A percentile compares a stretch with the other conserved stretches of the same genome.
Evolutionary conservation across 2,113 vertebrate species (phyloP).

Genomic region (Tupaia chinensis): DNA sequence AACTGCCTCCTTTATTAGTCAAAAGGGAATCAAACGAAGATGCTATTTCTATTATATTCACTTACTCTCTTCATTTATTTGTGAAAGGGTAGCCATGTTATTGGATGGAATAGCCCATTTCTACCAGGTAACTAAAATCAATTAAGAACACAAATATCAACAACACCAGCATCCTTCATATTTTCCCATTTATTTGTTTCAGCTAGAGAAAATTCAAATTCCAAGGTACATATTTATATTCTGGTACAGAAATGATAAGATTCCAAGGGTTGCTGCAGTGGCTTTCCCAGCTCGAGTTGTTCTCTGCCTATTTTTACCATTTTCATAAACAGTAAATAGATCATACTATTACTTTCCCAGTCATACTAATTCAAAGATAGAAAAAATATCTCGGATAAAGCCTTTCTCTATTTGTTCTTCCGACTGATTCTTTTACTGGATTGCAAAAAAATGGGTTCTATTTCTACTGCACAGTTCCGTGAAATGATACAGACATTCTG

Average conservation of each 20-base stretch:
- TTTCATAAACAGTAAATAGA: neutral
- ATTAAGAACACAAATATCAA: neutral
- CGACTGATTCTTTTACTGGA: neutral
- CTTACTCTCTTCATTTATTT: neutral
- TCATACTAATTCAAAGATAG: neutral
- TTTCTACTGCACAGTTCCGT: neutral
- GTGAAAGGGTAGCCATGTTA: neutral
- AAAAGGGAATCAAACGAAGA: conserved; percentile 37
- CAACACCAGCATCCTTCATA: neutral
- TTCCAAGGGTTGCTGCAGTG: neutral
- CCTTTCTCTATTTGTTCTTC: neutral
- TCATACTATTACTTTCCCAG: neutral
- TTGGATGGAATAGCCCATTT: neutral
- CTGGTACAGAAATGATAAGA: neutral
- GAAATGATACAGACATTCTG: neutral
- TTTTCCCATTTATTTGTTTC: neutral
- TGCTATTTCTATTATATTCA: neutral
- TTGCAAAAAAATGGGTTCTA: neutral
- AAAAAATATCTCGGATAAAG: neutral
- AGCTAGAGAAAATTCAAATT: neutral
- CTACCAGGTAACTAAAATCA: neutral
- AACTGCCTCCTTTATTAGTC: neutral
- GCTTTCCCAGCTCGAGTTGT: neutral
- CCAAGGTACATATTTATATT: neutral
- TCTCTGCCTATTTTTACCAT: neutral